A percentile compares a stretch with the other conserved stretches of the same genome.
Conservation (phyloP, 2,888 invertebrate species). For the Bombylius major region DNA sequence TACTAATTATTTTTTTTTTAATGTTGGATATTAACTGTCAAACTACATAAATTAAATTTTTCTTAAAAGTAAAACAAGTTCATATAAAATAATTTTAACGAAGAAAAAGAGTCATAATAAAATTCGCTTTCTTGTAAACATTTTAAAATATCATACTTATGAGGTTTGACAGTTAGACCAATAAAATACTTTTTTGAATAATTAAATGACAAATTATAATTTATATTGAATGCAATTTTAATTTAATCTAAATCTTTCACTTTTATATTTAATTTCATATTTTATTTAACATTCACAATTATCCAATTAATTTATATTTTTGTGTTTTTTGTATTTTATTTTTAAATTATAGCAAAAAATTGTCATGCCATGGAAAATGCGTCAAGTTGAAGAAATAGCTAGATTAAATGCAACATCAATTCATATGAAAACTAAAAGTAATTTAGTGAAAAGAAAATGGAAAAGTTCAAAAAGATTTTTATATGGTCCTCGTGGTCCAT, state of each 20-base stretch:
- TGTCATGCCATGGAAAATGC: conserved; percentile 39
- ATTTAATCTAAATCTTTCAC: too few species aligned
- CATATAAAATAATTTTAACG: not conserved
- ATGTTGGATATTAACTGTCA: too few species aligned
- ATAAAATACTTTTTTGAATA: too few species aligned
- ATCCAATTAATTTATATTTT: not conserved
- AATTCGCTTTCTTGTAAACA: too few species aligned
- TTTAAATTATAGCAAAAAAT: conserved; percentile 37
- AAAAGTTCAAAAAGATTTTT: conserved; percentile 42
- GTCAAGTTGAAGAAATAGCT: conserved; percentile 40
- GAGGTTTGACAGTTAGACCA: too few species aligned
- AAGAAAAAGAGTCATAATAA: not conserved
- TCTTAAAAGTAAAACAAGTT: not conserved
- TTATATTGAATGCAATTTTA: too few species aligned
- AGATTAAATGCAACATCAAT: conserved; percentile 39
- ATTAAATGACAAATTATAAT: too few species aligned
- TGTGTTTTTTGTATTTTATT: conserved; percentile 7
- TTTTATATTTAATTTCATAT: too few species aligned
- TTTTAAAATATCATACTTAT: too few species aligned
- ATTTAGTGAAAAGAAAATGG: conserved; percentile 42
- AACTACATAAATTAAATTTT: too few species aligned
- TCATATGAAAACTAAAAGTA: conserved; percentile 39
- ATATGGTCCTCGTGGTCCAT: conserved; percentile 41
- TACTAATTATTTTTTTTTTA: too few species aligned
- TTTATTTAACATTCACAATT: too few species aligned